These are phyloP conservation scores for Helicoverpa armigera DNA, from an alignment of 1,140 invertebrate species.

Conservation along the genomic window DNA sequence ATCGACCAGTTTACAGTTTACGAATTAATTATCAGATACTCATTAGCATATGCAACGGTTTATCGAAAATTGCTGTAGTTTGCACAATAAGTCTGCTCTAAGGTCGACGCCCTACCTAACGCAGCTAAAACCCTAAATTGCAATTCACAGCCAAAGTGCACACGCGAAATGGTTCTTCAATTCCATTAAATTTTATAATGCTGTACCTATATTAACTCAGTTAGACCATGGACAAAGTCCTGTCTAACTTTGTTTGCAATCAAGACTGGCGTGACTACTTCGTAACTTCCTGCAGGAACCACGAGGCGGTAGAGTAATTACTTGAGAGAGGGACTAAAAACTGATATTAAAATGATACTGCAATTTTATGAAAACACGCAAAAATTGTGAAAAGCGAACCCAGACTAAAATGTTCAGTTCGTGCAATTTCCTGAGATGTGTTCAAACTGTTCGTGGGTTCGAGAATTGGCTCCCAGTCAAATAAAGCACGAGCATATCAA, in stretches of 20 bases:
- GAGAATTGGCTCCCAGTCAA: conserved; percentile 44
- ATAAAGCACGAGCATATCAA: conserved; percentile 38
- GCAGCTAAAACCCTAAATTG: conserved; percentile 37
- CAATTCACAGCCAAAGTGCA: conserved; percentile 3
- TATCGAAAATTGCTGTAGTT: not conserved
- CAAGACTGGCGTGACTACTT: not conserved
- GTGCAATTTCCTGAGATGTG: conserved; percentile 1
- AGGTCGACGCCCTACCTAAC: conserved; percentile 19
- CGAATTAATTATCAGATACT: not conserved
- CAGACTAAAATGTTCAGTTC: not conserved
- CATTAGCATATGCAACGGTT: not conserved
- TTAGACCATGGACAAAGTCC: not conserved
- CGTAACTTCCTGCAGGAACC: not conserved
- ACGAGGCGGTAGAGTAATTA: not conserved
- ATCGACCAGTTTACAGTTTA: not conserved
- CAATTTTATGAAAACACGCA: not conserved
- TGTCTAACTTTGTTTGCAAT: conserved; percentile 15
- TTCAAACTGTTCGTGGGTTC: not conserved
- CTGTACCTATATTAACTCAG: not conserved
- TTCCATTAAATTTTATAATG: conserved; percentile 48
- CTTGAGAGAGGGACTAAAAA: not conserved
- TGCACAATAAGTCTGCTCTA: not conserved
- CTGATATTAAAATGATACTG: not conserved
- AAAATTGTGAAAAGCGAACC: not conserved
- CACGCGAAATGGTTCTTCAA: conserved; percentile 44